Evolutionary conservation across 2,113 vertebrate species (phyloP).

Genomic region (Reinhardtius hippoglossoides): DNA sequence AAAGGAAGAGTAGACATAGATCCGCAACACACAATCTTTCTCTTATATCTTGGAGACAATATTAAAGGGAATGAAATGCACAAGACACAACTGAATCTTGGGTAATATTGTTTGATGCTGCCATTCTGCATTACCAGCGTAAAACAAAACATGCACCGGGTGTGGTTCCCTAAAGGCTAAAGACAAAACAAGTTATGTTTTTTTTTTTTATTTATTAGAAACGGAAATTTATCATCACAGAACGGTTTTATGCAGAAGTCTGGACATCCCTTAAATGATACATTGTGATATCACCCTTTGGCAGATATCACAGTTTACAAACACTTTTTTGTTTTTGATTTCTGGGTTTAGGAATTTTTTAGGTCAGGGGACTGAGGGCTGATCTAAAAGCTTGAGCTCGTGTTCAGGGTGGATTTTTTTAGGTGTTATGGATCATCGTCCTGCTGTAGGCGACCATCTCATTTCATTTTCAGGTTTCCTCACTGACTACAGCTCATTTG

Average conservation of each 20-base stretch:
- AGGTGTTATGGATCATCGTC: background rate
- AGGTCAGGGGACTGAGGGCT: background rate
- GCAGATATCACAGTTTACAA: background rate
- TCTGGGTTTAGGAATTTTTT: background rate
- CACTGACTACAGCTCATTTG: background rate
- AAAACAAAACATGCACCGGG: background rate
- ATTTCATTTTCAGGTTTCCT: background rate
- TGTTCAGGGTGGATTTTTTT: background rate
- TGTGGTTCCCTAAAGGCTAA: background rate
- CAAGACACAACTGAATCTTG: background rate
- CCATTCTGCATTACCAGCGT: background rate
- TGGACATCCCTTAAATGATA: background rate
- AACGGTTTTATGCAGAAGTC: background rate
- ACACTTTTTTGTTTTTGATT: background rate
- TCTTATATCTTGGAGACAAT: background rate
- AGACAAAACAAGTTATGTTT: background rate
- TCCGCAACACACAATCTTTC: too few species aligned
- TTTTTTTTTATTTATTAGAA: background rate
- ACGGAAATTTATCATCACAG: background rate
- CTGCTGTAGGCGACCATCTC: background rate
- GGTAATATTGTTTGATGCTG: background rate
- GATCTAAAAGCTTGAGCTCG: background rate
- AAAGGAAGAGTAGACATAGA: too few species aligned
- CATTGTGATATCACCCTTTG: background rate
- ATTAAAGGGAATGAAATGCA: background rate